phyloP scores from a whole-genome alignment of 2,797 vertebrate genomes.

The Hemibagrus guttatus region DNA sequence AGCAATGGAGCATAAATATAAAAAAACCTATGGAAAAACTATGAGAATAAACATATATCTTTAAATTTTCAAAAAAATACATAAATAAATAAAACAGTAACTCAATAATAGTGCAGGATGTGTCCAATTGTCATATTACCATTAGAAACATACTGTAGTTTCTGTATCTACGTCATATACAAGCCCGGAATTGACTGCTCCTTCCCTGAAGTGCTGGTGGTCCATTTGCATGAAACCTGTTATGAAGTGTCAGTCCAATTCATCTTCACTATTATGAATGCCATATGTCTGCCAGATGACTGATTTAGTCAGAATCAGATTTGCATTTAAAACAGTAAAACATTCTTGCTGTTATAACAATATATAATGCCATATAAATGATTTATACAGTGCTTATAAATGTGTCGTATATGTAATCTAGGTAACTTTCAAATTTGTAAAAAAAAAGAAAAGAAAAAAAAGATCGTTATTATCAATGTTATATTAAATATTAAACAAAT shows the following conservation, averaged over 20 bases:
- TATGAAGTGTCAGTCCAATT: neutral
- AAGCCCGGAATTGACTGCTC: neutral
- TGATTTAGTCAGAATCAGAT: neutral
- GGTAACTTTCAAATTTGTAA: neutral
- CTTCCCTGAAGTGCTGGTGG: neutral
- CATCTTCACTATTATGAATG: neutral
- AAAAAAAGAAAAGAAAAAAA: too few relatives aligned
- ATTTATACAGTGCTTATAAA: neutral
- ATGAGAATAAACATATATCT: too few relatives aligned
- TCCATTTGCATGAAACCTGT: constrained; percentile 9
- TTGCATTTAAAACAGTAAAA: neutral
- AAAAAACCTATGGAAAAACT: too few relatives aligned
- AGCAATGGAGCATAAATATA: too few relatives aligned
- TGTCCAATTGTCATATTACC: neutral
- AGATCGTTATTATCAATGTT: neutral
- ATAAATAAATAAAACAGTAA: too few relatives aligned
- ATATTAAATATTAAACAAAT: neutral
- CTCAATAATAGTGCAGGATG: too few relatives aligned
- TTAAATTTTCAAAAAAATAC: too few relatives aligned
- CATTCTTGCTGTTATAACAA: neutral
- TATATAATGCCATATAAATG: neutral
- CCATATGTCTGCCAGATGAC: constrained; percentile 3
- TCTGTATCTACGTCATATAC: neutral
- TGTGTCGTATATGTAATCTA: neutral
- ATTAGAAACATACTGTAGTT: neutral